phyloP scores from a whole-genome alignment of 2,797 vertebrate species.

The Adrianichthys oophorus region DNA sequence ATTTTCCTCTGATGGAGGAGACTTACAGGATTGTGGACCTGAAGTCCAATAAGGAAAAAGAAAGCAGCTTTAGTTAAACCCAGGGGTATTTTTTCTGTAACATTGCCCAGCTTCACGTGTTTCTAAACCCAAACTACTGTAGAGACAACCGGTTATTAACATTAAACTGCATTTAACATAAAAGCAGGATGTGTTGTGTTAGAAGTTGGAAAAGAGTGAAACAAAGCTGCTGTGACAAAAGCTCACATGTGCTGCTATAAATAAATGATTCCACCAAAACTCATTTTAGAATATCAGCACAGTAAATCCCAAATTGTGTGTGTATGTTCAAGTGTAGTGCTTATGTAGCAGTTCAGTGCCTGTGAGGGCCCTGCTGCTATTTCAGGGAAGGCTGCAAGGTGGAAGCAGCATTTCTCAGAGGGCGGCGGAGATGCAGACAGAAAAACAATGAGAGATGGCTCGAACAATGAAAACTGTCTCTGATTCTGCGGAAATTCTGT shows the following conservation, averaged over 20 bases:
- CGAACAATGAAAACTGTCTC: constrained; percentile 26
- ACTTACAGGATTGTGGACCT: too few relatives aligned
- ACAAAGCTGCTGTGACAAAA: constrained; percentile 23
- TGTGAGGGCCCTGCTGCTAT: constrained; percentile 54
- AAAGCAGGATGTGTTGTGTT: constrained; percentile 12
- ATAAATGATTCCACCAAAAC: constrained; percentile 37
- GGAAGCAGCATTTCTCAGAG: constrained; percentile 55
- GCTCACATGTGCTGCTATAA: constrained; percentile 18
- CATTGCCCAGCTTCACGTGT: too few relatives aligned
- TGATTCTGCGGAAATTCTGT: constrained; percentile 1
- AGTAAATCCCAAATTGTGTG: constrained; percentile 23
- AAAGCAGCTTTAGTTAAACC: too few relatives aligned
- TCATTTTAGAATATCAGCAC: constrained; percentile 35
- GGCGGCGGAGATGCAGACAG: constrained; percentile 44
- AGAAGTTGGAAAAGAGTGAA: constrained; percentile 13
- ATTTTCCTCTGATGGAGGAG: too few relatives aligned
- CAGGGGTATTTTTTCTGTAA: too few relatives aligned
- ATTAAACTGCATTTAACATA: constrained; percentile 6
- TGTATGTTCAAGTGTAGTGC: constrained; percentile 38
- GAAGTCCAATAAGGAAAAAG: too few relatives aligned
- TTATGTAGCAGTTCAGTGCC: constrained; percentile 39
- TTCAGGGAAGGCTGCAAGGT: constrained; percentile 65
- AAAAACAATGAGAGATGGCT: constrained; percentile 43
- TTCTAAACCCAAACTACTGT: too few relatives aligned
- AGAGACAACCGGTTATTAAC: too few relatives aligned